phyloP scores from a whole-genome alignment of 2,888 invertebrate species.

The Callimorpha dominula region DNA sequence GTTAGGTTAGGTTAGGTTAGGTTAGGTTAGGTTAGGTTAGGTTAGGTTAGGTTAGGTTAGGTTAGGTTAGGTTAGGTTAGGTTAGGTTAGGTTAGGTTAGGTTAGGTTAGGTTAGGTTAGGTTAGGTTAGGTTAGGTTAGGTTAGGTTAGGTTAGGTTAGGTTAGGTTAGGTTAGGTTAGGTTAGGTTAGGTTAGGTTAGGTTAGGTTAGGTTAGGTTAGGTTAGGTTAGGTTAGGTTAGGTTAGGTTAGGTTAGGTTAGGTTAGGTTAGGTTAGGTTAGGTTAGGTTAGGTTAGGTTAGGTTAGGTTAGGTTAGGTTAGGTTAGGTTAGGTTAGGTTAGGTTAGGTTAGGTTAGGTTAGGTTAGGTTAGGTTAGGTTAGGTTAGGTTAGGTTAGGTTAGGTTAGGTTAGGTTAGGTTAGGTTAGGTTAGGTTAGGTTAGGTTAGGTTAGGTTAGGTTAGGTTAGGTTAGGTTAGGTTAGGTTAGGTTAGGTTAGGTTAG shows the following conservation, averaged over 20 bases:
- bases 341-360: conserved; percentile 16
- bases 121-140: conserved; percentile 32
- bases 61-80: conserved; percentile 28
- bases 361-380: conserved; percentile 16
- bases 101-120: conserved; percentile 32
- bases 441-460: conserved; percentile 16
- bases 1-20: conserved; percentile 24
- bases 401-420: conserved; percentile 16
- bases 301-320: conserved; percentile 16
- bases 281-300: conserved; percentile 16
- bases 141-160: conserved; percentile 22
- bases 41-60: conserved; percentile 28
- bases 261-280: conserved; percentile 16
- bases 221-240: conserved; percentile 14
- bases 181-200: conserved; percentile 16
- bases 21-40: conserved; percentile 28
- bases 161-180: conserved; percentile 18
- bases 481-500: conserved; percentile 16
- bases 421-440: conserved; percentile 16
- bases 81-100: conserved; percentile 29
- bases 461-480: conserved; percentile 16
- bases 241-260: conserved; percentile 16
- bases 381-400: conserved; percentile 16
- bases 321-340: conserved; percentile 16
- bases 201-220: conserved; percentile 9